These are phyloP conservation scores for Falco novaeseelandiae DNA, from an alignment of 2,797 vertebrate species.

Conservation along the genomic window DNA sequence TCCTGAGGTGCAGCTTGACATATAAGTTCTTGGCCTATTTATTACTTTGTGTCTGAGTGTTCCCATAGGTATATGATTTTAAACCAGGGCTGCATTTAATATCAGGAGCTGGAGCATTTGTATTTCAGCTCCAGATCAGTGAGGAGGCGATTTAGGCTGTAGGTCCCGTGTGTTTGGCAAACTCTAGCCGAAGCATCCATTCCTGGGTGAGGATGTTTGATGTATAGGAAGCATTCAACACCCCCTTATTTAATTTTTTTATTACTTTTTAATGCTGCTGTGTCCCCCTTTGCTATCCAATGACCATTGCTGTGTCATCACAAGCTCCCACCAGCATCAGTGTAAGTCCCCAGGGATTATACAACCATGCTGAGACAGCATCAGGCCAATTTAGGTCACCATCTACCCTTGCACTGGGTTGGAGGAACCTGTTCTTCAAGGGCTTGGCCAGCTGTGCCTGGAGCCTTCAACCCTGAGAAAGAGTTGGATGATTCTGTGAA, in stretches of 20 bases:
- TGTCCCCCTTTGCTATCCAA: neutral
- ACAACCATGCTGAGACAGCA: neutral
- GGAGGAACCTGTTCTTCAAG: neutral
- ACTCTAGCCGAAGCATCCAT: neutral
- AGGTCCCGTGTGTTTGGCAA: neutral
- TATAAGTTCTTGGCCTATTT: constrained; percentile 23
- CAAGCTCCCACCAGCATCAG: neutral
- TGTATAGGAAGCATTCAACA: neutral
- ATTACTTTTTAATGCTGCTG: neutral
- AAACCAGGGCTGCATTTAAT: constrained; percentile 12
- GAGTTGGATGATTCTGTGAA: neutral
- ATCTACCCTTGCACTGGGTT: neutral
- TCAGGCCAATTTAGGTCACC: neutral
- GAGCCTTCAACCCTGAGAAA: neutral
- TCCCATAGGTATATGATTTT: neutral
- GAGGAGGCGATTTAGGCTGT: neutral
- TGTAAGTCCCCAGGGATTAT: neutral
- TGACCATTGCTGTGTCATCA: neutral
- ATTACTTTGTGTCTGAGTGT: neutral
- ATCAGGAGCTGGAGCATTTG: neutral
- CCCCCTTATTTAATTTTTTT: neutral
- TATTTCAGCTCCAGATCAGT: neutral
- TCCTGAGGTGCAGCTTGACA: constrained; percentile 31
- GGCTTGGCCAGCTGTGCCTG: neutral
- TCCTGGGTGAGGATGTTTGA: neutral